phyloP scores from a whole-genome alignment of 2,797 vertebrate genomes.

The Eleutherodactylus coqui region DNA sequence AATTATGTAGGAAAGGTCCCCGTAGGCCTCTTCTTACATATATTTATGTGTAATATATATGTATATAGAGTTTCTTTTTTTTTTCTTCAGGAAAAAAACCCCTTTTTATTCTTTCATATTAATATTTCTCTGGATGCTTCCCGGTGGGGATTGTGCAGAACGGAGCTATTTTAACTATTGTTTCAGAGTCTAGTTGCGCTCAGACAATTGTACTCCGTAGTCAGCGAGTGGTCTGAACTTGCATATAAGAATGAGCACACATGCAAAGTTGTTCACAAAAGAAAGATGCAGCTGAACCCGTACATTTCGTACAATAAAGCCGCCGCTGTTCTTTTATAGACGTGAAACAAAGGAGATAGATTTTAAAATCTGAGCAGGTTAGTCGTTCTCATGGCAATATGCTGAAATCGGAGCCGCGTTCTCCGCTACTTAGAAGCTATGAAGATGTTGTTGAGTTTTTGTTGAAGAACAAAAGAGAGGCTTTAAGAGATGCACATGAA shows the following conservation, averaged over 20 bases:
- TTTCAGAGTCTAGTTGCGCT: background rate
- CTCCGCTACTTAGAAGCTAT: background rate
- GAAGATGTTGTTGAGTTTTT: background rate
- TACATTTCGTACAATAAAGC: slow-evolving; percentile 38
- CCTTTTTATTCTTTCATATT: background rate
- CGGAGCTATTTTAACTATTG: background rate
- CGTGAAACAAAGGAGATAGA: slow-evolving; percentile 30
- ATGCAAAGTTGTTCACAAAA: slow-evolving; percentile 36
- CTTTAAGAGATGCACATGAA: slow-evolving; percentile 9
- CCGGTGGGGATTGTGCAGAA: background rate
- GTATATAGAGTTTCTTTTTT: background rate
- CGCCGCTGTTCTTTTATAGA: slow-evolving; percentile 22
- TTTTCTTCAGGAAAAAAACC: background rate
- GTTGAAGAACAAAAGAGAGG: background rate
- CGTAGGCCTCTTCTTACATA: too few relatives aligned
- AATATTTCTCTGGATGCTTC: background rate
- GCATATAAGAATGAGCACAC: slow-evolving; percentile 48
- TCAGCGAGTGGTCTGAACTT: slow-evolving; percentile 43
- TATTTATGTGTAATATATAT: too few relatives aligned
- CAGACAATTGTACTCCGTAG: slow-evolving; percentile 33
- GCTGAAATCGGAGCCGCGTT: background rate
- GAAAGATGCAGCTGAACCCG: slow-evolving; percentile 37
- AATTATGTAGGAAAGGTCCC: background rate
- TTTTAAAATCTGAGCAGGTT: slow-evolving; percentile 30
- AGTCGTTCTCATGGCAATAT: background rate